A percentile compares a stretch with the other conserved stretches of the same genome.
Evolutionary conservation across 2,888 invertebrate genomes (phyloP).

Genomic region (Lysandra bellargus): DNA sequence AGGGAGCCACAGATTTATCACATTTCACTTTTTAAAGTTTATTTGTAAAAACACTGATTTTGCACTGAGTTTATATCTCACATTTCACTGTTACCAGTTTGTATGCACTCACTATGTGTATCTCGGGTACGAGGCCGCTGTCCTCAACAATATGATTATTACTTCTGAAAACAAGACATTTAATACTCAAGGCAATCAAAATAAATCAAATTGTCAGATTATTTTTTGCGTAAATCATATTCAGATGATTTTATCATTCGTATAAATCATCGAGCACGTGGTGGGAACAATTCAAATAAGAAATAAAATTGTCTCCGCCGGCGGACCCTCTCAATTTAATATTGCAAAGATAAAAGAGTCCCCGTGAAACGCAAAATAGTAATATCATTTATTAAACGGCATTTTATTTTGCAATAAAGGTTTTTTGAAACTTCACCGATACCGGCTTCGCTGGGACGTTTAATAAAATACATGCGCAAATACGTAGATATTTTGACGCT

Average conservation of each 20-base stretch:
- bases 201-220: neutral
- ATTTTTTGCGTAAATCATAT: neutral
- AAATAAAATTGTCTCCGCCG: neutral
- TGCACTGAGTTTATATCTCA: too few relatives aligned
- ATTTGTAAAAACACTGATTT: too few relatives aligned
- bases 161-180: too few relatives aligned
- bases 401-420: conserved; percentile 15
- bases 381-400: conserved; percentile 18
- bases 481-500: neutral
- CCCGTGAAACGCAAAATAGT: conserved; percentile 5
- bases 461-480: neutral
- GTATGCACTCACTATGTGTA: too few relatives aligned
- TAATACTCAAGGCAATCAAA: neutral
- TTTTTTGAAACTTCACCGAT: neutral
- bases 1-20: too few relatives aligned
- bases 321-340: conserved; percentile 18
- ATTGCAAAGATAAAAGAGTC: conserved; percentile 20
- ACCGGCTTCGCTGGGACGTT: neutral
- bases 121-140: too few relatives aligned
- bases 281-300: conserved; percentile 12
- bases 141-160: too few relatives aligned
- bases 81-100: too few relatives aligned
- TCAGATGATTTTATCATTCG: conserved; percentile 13
- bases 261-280: conserved; percentile 13
- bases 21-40: too few relatives aligned